A percentile compares a stretch with the other conserved stretches of the same genome.
These are phyloP conservation scores for Melangyna quadrimaculata DNA, from an alignment of 2,888 invertebrate species.

Conservation along the genomic window DNA sequence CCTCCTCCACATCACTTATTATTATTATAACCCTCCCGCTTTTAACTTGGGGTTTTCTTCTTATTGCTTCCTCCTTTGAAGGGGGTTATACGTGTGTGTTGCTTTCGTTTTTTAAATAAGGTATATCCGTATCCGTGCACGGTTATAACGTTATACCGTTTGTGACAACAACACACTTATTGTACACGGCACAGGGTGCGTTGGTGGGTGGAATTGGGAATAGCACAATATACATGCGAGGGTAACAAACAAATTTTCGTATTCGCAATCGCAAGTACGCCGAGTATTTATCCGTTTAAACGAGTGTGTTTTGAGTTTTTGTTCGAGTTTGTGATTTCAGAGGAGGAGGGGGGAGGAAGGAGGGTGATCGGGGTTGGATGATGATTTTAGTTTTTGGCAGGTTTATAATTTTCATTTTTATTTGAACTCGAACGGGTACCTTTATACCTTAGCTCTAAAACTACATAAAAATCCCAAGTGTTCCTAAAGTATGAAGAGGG, in stretches of 20 bases:
- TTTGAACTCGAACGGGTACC: neutral
- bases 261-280: conserved; percentile 36
- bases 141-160: conserved; percentile 20
- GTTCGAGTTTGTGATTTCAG: neutral
- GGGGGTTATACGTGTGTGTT: conserved; percentile 37
- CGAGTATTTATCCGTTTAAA: conserved; percentile 42
- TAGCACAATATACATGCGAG: neutral
- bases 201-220: neutral
- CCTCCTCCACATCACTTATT: neutral
- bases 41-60: conserved; percentile 13
- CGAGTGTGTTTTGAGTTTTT: conserved; percentile 43
- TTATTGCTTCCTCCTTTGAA: neutral
- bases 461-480: neutral
- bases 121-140: conserved; percentile 35
- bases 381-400: conserved; percentile 22
- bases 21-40: conserved; percentile 31
- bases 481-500: conserved; percentile 11
- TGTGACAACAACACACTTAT: conserved; percentile 34
- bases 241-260: conserved; percentile 59
- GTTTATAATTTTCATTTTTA: conserved; percentile 2
- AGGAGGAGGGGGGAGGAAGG: too few relatives aligned
- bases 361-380: too few relatives aligned
- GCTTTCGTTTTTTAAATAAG: conserved; percentile 41
- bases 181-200: neutral
- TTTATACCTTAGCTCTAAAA: neutral